A percentile compares a stretch with the other conserved stretches of the same genome.
Conservation (phyloP, 2,113 vertebrate genomes). For the Sminthopsis crassicaudata region DNA sequence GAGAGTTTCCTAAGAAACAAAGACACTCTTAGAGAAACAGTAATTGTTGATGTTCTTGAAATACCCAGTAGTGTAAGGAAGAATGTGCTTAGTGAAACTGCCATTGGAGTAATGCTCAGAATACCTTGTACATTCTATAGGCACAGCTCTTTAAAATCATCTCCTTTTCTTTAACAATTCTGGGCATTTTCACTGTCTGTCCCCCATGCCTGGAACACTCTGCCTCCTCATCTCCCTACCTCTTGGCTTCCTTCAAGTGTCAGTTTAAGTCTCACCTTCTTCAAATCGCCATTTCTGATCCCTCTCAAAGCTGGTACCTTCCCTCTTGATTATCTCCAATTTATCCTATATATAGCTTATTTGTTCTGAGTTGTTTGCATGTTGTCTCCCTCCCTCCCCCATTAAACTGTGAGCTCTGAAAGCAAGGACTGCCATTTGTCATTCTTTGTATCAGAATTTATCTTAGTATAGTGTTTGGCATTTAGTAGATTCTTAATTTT, state of each 20-base stretch:
- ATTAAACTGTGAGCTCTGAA: neutral
- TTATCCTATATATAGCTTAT: neutral
- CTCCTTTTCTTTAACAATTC: neutral
- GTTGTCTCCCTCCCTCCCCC: neutral
- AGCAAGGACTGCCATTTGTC: neutral
- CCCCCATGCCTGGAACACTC: neutral
- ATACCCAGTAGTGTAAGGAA: neutral
- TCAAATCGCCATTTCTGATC: neutral
- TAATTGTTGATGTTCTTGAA: conserved; percentile 46
- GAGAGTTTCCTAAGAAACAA: conserved; percentile 38
- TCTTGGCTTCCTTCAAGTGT: neutral
- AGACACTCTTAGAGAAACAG: conserved; percentile 32
- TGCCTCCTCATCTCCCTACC: neutral
- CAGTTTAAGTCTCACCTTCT: neutral
- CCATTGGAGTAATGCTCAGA: neutral
- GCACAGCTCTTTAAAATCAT: neutral
- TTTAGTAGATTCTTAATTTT: neutral
- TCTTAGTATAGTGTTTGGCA: neutral
- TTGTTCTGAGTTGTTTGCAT: neutral
- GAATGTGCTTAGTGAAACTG: neutral
- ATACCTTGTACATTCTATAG: neutral
- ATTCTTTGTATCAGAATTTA: neutral
- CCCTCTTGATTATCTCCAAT: neutral
- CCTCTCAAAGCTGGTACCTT: neutral
- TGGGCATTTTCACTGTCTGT: neutral